A percentile compares a stretch with the other conserved stretches of the same genome.
These are phyloP conservation scores for Mellivora capensis DNA, from an alignment of 2,113 vertebrate genomes.

Conservation along the genomic window DNA sequence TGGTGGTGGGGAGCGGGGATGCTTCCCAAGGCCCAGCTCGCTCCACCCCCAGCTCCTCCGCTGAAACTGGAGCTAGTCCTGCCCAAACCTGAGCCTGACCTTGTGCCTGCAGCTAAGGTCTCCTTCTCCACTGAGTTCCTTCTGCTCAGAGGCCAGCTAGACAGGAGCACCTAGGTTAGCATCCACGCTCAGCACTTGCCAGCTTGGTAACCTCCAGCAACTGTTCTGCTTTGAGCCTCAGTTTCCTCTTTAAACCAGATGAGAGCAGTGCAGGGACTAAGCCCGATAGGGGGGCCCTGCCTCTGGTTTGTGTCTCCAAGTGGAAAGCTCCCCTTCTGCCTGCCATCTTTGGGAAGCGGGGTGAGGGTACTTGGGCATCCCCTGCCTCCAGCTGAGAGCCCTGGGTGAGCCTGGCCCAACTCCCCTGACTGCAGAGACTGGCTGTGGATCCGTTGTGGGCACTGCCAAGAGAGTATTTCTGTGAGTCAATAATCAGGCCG, in stretches of 20 bases:
- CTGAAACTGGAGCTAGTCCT: not conserved
- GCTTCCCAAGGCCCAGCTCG: not conserved
- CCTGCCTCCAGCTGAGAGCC: not conserved
- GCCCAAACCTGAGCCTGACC: not conserved
- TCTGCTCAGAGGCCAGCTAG: not conserved
- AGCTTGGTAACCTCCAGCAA: not conserved
- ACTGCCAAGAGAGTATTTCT: conserved; percentile 32
- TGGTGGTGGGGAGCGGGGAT: not conserved
- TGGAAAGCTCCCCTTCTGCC: not conserved
- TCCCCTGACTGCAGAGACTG: not conserved
- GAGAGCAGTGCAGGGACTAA: not conserved
- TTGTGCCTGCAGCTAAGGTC: not conserved
- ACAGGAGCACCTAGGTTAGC: not conserved
- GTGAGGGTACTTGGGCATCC: not conserved
- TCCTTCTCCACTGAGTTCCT: not conserved
- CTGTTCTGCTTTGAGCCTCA: not conserved
- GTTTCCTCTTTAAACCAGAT: not conserved
- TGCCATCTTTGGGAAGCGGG: not conserved
- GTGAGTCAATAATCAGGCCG: conserved; percentile 29
- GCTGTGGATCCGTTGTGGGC: conserved; percentile 8
- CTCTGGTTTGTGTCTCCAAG: not conserved
- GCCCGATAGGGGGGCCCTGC: not conserved
- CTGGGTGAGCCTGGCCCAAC: not conserved
- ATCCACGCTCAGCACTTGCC: not conserved
- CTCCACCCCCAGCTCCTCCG: not conserved